phyloP scores from a whole-genome alignment of 2,888 invertebrate species.

The Schizaphis graminum region DNA sequence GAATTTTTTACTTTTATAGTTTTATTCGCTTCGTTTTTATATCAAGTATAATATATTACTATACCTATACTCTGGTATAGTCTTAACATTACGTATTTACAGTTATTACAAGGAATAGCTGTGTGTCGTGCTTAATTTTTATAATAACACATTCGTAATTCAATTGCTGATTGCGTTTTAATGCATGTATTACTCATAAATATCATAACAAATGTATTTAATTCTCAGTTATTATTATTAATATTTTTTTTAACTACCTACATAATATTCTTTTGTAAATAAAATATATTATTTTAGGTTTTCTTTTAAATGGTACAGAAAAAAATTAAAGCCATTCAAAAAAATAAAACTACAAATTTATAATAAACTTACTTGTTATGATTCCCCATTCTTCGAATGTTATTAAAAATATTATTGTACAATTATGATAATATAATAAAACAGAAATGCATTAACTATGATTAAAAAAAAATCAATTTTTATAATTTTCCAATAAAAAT shows the following conservation, averaged over 20 bases:
- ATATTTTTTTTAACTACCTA: not conserved
- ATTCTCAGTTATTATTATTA: not conserved
- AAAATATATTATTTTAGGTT: not conserved
- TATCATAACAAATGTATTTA: not conserved
- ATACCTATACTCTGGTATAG: too few relatives aligned
- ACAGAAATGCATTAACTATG: not conserved
- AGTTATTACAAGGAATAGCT: not conserved
- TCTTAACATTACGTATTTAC: not conserved
- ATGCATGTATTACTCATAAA: not conserved
- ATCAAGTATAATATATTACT: too few relatives aligned
- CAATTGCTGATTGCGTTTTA: not conserved
- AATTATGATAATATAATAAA: not conserved
- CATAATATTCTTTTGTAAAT: not conserved
- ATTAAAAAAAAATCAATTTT: not conserved
- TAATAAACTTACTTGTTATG: not conserved
- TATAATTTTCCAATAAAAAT: not conserved
- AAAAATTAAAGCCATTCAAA: not conserved
- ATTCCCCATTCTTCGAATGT: not conserved
- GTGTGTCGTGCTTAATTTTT: not conserved
- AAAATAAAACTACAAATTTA: not conserved
- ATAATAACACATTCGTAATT: not conserved
- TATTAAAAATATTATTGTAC: not conserved
- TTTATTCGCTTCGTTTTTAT: not conserved
- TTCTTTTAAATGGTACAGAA: not conserved
- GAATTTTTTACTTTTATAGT: not conserved